A percentile compares a stretch with the other conserved stretches of the same genome.
Conservation (phyloP, 1,140 invertebrate genomes). For the Aplysia californica region DNA sequence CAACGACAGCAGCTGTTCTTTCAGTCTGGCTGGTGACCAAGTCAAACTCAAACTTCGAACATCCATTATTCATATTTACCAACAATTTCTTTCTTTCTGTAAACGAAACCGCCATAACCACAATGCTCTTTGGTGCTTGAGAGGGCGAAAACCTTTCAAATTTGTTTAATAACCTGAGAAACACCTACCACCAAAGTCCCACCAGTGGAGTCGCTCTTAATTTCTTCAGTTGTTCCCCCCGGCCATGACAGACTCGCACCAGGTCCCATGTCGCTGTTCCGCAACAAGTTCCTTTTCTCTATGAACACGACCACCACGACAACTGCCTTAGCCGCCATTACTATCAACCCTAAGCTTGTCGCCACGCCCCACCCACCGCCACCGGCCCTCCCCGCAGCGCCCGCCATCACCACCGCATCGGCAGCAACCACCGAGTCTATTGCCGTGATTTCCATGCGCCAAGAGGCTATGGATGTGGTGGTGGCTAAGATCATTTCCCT, state of each 20-base stretch:
- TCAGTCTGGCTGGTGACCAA: neutral
- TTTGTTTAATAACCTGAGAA: neutral
- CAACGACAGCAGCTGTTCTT: neutral
- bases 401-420: neutral
- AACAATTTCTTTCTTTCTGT: neutral
- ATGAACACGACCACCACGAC: neutral
- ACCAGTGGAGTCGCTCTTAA: neutral
- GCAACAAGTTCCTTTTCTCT: neutral
- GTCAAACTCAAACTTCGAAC: neutral
- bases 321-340: neutral
- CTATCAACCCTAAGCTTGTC: neutral
- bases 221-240: neutral
- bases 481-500: slow-evolving; percentile 61
- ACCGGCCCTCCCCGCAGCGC: neutral
- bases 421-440: neutral
- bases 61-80: neutral
- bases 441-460: neutral
- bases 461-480: slow-evolving; percentile 59
- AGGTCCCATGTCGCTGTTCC: slow-evolving; percentile 8
- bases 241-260: neutral
- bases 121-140: neutral
- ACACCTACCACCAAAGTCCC: neutral
- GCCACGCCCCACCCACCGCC: no score
- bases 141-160: neutral
- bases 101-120: neutral